These are phyloP conservation scores for Liopterus haemorrhoidalis DNA, from an alignment of 2,888 invertebrate genomes.

Conservation along the genomic window DNA sequence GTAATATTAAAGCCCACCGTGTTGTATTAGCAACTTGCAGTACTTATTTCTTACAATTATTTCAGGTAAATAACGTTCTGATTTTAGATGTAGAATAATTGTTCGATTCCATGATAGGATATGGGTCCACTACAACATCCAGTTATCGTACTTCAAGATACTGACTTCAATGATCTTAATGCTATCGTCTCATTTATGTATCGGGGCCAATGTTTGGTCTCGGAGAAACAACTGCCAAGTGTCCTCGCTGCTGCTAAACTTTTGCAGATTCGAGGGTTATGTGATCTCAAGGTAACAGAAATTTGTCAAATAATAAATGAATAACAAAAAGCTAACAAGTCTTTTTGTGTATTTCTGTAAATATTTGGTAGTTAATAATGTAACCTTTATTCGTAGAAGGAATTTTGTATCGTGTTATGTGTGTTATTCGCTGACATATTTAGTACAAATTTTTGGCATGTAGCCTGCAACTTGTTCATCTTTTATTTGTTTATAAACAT, in stretches of 20 bases:
- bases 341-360: no score
- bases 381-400: no score
- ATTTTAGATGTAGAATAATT: no score
- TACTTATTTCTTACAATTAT: conserved; percentile 82
- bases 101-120: conserved; percentile 51
- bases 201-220: conserved; percentile 80
- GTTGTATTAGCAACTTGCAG: conserved; percentile 85
- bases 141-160: conserved; percentile 65
- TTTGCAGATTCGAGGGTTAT: conserved; percentile 74
- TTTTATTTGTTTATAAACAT: no score
- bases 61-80: conserved; percentile 59
- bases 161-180: conserved; percentile 63
- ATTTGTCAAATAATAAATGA: no score
- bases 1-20: conserved; percentile 77
- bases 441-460: no score
- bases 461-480: no score
- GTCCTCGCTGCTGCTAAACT: conserved; percentile 72
- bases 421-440: no score
- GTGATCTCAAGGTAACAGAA: conserved; percentile 67
- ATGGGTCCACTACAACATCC: conserved; percentile 64
- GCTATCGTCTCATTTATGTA: conserved; percentile 83
- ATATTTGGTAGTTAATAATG: no score
- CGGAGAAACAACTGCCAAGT: conserved; percentile 70
- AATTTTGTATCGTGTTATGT: no score
- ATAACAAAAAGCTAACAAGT: no score